Percentiles rank a stretch among this genome's conserved stretches.
Evolutionary conservation across 1,140 invertebrate genomes (phyloP).

Genomic region (Neelides sp.): DNA sequence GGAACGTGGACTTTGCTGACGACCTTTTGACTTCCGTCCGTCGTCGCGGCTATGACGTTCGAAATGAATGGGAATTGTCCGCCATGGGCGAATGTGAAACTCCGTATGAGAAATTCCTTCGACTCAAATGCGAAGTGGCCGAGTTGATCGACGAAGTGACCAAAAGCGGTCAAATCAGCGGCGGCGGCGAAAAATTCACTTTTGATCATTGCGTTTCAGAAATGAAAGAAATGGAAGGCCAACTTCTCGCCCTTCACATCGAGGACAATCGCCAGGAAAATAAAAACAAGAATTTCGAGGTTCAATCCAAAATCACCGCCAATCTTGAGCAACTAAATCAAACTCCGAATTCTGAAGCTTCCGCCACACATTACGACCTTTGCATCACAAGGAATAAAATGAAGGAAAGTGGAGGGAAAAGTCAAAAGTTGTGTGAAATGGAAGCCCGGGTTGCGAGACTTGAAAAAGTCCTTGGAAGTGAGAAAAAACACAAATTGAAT

Average conservation of each 20-base stretch:
- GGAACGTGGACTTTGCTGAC: conserved; percentile 67
- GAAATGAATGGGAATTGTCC: conserved; percentile 62
- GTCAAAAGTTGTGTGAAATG: conserved; percentile 27
- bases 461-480: conserved; percentile 40
- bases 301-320: too few species aligned
- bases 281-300: too few species aligned
- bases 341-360: too few species aligned
- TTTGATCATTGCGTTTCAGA: too few species aligned
- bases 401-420: background rate
- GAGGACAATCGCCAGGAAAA: too few species aligned
- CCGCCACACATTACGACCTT: too few species aligned
- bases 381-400: too few species aligned
- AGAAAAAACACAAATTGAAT: conserved; percentile 23
- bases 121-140: conserved; percentile 73
- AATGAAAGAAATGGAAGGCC: too few species aligned
- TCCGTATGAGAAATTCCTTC: conserved; percentile 67
- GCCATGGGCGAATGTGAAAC: conserved; percentile 66
- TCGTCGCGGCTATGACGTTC: conserved; percentile 58
- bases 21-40: conserved; percentile 52
- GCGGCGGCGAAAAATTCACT: too few species aligned
- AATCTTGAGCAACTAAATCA: too few species aligned
- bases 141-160: conserved; percentile 69
- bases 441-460: conserved; percentile 39
- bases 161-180: too few species aligned
- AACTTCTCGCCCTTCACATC: too few species aligned